Percentiles rank a stretch among this genome's conserved stretches.
Evolutionary conservation across 2,113 vertebrate genomes (phyloP).

Genomic region (Accipiter cooperii): DNA sequence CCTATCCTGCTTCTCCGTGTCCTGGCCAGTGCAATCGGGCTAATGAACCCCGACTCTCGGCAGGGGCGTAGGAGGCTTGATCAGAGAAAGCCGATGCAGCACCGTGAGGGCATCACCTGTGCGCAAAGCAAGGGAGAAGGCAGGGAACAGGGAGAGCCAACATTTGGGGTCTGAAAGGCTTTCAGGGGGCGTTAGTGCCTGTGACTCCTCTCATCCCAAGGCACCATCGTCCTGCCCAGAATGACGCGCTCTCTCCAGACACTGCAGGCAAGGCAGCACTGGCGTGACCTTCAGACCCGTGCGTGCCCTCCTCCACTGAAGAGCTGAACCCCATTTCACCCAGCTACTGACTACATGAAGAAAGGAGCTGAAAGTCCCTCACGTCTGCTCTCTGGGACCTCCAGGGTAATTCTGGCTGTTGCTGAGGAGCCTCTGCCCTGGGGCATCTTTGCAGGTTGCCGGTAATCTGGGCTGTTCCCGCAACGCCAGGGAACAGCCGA

Average conservation of each 20-base stretch:
- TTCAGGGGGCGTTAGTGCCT: not conserved
- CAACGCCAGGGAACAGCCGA: rapidly evolving
- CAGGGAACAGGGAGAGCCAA: not conserved
- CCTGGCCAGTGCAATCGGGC: not conserved
- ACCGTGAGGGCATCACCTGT: rapidly evolving
- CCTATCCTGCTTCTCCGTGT: not conserved
- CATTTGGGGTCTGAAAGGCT: not conserved
- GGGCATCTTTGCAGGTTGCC: not conserved
- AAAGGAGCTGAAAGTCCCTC: not conserved
- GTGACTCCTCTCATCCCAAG: not conserved
- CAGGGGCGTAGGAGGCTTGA: not conserved
- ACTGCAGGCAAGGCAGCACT: not conserved
- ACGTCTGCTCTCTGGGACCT: not conserved
- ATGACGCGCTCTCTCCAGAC: not conserved
- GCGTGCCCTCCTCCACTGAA: not conserved
- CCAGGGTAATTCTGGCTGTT: not conserved
- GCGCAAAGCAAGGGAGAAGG: not conserved
- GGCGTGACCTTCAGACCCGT: not conserved
- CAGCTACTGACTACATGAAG: not conserved
- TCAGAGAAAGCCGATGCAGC: not conserved
- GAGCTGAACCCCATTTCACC: not conserved
- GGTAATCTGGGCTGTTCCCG: too few relatives aligned
- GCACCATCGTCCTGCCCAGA: not conserved
- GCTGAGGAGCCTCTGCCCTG: not conserved
- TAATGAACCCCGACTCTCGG: rapidly evolving